These are phyloP conservation scores for Eira barbara DNA, from an alignment of 2,113 vertebrate genomes.

Conservation along the genomic window DNA sequence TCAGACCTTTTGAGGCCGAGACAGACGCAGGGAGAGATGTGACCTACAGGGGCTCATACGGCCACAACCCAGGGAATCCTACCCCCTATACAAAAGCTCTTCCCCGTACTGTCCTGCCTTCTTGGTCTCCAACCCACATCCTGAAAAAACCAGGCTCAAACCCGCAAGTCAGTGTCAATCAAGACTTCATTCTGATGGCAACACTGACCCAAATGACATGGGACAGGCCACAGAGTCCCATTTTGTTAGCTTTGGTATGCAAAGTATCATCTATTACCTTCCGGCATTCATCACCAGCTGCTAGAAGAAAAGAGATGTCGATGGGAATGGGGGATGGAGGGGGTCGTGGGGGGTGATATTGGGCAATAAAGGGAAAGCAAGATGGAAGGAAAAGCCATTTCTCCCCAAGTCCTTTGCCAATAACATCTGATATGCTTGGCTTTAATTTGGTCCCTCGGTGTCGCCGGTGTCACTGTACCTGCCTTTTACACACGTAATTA, in stretches of 20 bases:
- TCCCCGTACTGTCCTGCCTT: neutral
- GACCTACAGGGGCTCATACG: accelerated
- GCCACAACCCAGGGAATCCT: neutral
- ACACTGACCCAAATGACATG: neutral
- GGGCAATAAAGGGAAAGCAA: neutral
- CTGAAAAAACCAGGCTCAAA: neutral
- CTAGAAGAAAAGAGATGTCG: neutral
- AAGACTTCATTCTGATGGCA: neutral
- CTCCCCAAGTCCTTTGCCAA: neutral
- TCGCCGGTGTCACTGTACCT: neutral
- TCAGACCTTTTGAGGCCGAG: neutral
- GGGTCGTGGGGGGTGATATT: neutral
- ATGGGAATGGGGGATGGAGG: accelerated
- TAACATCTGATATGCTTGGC: slow-evolving; percentile 42
- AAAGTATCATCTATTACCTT: neutral
- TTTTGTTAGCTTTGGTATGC: neutral
- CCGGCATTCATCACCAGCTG: neutral
- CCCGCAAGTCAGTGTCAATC: accelerated
- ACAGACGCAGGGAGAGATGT: neutral
- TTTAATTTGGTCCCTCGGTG: neutral
- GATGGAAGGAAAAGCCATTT: neutral
- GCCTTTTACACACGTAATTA: slow-evolving; percentile 69
- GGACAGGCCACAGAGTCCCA: neutral
- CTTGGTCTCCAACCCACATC: neutral
- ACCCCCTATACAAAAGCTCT: accelerated